Base-by-base conservation (phyloP, 2,797 vertebrate genomes). In the Gobio occitaniae region DNA sequence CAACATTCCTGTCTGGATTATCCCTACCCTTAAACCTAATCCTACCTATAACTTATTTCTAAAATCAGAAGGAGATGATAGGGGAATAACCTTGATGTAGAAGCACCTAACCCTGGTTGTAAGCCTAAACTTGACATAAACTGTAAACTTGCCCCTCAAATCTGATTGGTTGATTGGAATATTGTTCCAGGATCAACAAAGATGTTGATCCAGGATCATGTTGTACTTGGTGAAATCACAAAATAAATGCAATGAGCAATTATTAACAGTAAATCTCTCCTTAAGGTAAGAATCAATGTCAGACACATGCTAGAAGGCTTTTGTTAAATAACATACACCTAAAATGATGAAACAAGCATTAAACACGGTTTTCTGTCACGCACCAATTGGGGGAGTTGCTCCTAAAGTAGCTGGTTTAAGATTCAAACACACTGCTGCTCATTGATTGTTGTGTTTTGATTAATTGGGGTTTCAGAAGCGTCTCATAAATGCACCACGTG, bases 401-500 rank as follows among this genome's bases (percentile, higher is more conserved):
- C 69, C 48, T 66, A 19, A 80, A 87, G 78, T 74, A 74, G 48
- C 71, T 47, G 74, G 48, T 72, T 82, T 44, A 36, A 52, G 75
- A 61, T 66, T 85, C 75, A 65, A 75, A 29, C 50, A 68, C 48
- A 82, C 74, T 32, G 38, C 65, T 48, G 52, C 15, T n/a, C 82
- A 88, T 87, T 79, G 80, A 90, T 88, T 50, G 71, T 25, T 66
- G 68, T 71, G 48, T 82, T 90, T 87, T 87, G 80, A 87, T 90
- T 86, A 89, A 89, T 89, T 71, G 61, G 50, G 36, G 38, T 84
- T 80, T 88, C 81, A 83, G 84, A 86, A 38, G 48, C 29, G 19
- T 82, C 83, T 87, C 72, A 44, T 82, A 82, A 87, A 86, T 70
- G 71, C 71, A 44, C 38, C 21, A 3, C n/a, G 38, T 84, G 68